A percentile compares a stretch with the other conserved stretches of the same genome.
Evolutionary conservation across 2,888 invertebrate genomes (phyloP).

Genomic region (Melanotus villosus): DNA sequence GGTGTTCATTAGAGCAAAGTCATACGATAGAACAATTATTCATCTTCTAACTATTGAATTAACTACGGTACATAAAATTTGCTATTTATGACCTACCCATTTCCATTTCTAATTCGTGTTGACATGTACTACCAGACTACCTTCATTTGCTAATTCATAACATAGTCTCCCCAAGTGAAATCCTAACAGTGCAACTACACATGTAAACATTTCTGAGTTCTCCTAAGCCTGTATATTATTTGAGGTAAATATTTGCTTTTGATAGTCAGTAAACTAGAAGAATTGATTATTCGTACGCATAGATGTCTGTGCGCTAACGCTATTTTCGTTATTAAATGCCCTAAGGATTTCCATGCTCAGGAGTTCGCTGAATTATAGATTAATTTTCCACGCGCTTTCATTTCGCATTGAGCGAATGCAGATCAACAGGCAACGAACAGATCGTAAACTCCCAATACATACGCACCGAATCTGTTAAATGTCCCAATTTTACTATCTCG

Average conservation of each 20-base stretch:
- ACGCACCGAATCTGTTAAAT: not conserved
- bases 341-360: not conserved
- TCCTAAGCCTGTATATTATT: not conserved
- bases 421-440: not conserved
- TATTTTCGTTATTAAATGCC: conserved; percentile 1
- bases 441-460: not conserved
- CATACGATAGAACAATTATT: too few relatives aligned
- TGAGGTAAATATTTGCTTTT: not conserved
- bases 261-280: conserved; percentile 4
- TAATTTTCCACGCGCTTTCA: not conserved
- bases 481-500: too few relatives aligned
- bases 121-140: too few relatives aligned
- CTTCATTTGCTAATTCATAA: too few relatives aligned
- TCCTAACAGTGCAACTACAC: too few relatives aligned
- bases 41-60: too few relatives aligned
- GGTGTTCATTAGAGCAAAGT: too few relatives aligned
- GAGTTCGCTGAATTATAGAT: not conserved
- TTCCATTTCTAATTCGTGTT: too few relatives aligned
- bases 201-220: not conserved
- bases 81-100: too few relatives aligned
- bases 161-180: too few relatives aligned
- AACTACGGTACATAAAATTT: too few relatives aligned
- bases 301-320: not conserved
- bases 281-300: not conserved
- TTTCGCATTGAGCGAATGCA: not conserved